Evolutionary conservation across 2,113 vertebrate species (phyloP), one percentile per base, ranked within the genome.

Genomic region (Elanoides forficatus): DNA sequence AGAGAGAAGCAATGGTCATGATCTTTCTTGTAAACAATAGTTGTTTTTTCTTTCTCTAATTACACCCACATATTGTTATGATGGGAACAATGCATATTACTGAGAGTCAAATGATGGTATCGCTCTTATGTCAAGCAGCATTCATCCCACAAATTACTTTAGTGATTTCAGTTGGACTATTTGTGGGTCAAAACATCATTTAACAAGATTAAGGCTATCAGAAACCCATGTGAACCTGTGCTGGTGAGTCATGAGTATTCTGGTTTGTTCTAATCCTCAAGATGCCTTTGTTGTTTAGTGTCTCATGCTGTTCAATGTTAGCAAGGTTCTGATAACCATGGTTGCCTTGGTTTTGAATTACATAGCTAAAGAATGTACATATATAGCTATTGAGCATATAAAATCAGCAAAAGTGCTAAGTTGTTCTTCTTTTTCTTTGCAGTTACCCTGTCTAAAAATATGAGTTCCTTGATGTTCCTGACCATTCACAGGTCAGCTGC

Each of bases 361-460:
- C 36, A 21, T n/a, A 27, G 23, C n/a, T 76, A 6, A 53, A 27
- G 52, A 53, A 53, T 30, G 27, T 30, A 11, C 52, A 30, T 30
- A 53, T 30, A 53, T 53, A 53, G 26, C n/a, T 76, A 6, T 12
- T 63, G 45, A 79, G 30, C 21, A 34, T 32, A 38, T 65, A 32
- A 68, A 88, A 63, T 40, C 11, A 45, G 53, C 17, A 65, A 15
- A 87, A 81, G 19, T 36, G 18, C 18, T 21, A 97, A 76, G 15
- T 45, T 91, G 48, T 91, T 60, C 6, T 45, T 90, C 73, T 94
- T 97, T 94, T 95, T 73, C 50, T 85, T 94, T 97, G 29, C 97
- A 99, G 99, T 99, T 93, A 98, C 98, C 26, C 97, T 99, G 72
- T 98, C 98, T 53, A 97, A 98, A 76, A 97, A 40, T 13, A 75